A percentile compares a stretch with the other conserved stretches of the same genome.
Evolutionary conservation across 2,113 vertebrate species (phyloP).

Genomic region (Eclectus roratus): DNA sequence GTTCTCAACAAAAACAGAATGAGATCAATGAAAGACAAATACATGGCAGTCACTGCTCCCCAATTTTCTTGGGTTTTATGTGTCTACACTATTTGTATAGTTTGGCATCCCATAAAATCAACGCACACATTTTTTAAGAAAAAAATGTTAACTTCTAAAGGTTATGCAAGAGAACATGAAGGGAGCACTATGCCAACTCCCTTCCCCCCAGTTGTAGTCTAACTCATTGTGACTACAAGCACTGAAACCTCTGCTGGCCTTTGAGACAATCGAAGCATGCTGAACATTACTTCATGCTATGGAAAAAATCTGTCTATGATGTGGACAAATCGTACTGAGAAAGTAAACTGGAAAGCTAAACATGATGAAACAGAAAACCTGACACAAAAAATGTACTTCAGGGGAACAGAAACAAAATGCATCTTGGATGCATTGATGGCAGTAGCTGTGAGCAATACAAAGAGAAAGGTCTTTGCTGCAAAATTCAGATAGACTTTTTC

Average conservation of each 20-base stretch:
- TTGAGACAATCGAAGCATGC: not conserved
- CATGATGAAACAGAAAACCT: not conserved
- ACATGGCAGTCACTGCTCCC: too few species aligned
- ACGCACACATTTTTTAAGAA: fast-evolving
- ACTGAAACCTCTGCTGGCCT: not conserved
- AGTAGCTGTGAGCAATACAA: not conserved
- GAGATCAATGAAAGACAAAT: too few species aligned
- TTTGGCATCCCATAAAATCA: not conserved
- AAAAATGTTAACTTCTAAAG: not conserved
- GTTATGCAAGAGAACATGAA: not conserved
- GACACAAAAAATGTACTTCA: not conserved
- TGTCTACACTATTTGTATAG: not conserved
- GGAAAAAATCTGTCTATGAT: not conserved
- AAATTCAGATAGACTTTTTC: not conserved
- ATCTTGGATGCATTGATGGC: not conserved
- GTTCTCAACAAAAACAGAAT: too few species aligned
- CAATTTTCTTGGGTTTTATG: too few species aligned
- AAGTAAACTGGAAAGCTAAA: not conserved
- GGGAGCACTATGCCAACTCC: not conserved
- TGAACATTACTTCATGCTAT: not conserved
- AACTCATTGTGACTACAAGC: not conserved
- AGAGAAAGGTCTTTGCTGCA: not conserved
- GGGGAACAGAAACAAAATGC: not conserved
- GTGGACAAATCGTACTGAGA: not conserved
- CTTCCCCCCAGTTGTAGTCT: not conserved